Base-by-base conservation (phyloP, 2,113 vertebrate species). In the Ochotona princeps region DNA sequence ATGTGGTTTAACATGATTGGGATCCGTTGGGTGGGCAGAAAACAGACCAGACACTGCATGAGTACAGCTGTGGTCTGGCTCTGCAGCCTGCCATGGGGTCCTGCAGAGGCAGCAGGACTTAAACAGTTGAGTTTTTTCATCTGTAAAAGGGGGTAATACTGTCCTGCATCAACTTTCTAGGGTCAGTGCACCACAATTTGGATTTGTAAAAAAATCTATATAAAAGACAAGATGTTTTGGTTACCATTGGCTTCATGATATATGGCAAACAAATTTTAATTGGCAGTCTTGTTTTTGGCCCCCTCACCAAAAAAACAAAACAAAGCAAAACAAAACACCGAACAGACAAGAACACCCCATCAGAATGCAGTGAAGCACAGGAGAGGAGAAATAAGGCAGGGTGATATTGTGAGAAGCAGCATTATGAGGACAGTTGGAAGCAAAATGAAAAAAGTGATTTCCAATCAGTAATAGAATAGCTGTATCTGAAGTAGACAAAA, bases 131-230 rank as follows among this genome's bases (percentile, higher is more conserved):
- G 94, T 93, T 88, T 97, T 97, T 96, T 96, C 93, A 97, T 96
- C 96, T 96, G 96, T 96, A 96, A 97, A 97, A 96, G 91, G 96
- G 96, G 95, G 94, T 96, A 65, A 89, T 94, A 93, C 63, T 97
- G 57, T 96, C 61, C 18, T 94, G 21, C 96, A 2, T 83, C 54
- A 95, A 83, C 81, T 95, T 96, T 94, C 91, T 38, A 94, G 91
- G 73, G 57, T 94, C 60, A 88, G 60, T 82, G 10, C 94, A 82
- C 26, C n/a, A 94, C 38, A 60, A 94, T 96, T 96, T 97, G 96
- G 95, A 90, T 90, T 93, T 96, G 69, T 7, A 47, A 79, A 21
- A 92, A 94, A 91, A 61, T 76, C 5, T 87, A 1, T 82, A 81
- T 88, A n/a, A 92, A 84, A 84, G 80, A 63, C 88, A 96, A 94